phyloP scores from a whole-genome alignment of 2,797 vertebrate species.

The Megalops cyprinoides region DNA sequence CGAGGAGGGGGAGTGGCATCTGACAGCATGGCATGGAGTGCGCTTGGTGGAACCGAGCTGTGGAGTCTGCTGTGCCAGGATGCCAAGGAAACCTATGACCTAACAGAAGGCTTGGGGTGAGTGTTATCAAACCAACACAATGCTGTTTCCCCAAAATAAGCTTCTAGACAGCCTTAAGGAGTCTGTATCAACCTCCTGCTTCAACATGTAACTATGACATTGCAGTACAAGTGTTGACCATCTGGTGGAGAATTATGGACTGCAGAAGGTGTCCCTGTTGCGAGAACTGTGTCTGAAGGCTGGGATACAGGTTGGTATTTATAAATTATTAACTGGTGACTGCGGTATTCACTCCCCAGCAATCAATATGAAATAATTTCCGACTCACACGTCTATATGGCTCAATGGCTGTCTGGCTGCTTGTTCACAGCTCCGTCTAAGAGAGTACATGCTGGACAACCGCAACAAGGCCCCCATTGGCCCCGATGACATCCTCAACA shows the following conservation, averaged over 20 bases:
- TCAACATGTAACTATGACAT: too few species aligned
- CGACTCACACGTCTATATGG: background rate
- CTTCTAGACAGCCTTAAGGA: background rate
- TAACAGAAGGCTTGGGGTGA: constrained; percentile 72
- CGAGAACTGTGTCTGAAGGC: constrained; percentile 82
- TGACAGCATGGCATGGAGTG: constrained; percentile 63
- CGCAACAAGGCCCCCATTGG: constrained; percentile 77
- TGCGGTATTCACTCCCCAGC: background rate
- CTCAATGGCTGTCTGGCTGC: background rate
- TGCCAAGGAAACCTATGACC: constrained; percentile 71
- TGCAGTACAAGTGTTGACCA: constrained; percentile 73
- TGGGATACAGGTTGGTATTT: constrained; percentile 77
- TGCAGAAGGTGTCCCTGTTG: constrained; percentile 80
- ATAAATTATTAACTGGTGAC: background rate
- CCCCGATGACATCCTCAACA: constrained; percentile 79
- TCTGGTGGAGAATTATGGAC: constrained; percentile 72
- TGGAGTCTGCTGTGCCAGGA: constrained; percentile 79
- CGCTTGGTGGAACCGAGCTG: constrained; percentile 68
- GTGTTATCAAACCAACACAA: background rate
- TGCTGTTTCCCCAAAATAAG: background rate
- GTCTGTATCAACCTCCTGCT: background rate
- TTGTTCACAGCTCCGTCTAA: constrained; percentile 72
- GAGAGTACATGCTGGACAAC: constrained; percentile 78
- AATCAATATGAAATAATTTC: background rate
- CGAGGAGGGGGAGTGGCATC: constrained; percentile 57